Conservation (phyloP, 1,140 invertebrate genomes). For the Hylaeus anthracinus region DNA sequence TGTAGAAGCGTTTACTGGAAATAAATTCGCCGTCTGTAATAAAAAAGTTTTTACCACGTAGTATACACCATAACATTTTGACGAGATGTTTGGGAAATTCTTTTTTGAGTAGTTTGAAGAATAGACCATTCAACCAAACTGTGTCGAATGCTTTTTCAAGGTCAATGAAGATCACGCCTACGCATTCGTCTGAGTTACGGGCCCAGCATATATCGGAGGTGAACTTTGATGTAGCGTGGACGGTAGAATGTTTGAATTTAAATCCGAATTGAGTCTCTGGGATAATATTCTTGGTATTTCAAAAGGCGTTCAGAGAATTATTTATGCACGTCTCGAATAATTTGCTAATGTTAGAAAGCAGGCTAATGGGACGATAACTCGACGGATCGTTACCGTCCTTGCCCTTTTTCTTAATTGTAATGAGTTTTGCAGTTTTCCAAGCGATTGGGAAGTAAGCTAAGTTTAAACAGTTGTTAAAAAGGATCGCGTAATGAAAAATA, state of each 20-base stretch:
- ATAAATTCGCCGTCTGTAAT: not conserved
- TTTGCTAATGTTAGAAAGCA: slow-evolving; percentile 23
- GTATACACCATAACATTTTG: slow-evolving; percentile 1
- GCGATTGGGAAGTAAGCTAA: not conserved
- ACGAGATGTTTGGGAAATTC: not conserved
- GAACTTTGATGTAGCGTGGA: slow-evolving; percentile 29
- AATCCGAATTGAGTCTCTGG: slow-evolving; percentile 29
- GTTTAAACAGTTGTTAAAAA: slow-evolving; percentile 32
- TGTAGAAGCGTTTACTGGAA: not conserved
- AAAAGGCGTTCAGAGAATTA: not conserved
- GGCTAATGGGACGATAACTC: not conserved
- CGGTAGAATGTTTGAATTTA: slow-evolving; percentile 1
- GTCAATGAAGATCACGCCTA: slow-evolving; percentile 7
- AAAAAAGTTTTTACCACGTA: not conserved
- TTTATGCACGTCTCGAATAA: slow-evolving; percentile 29
- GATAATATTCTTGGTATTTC: not conserved
- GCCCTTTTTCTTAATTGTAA: slow-evolving; percentile 19
- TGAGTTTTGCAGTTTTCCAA: slow-evolving; percentile 16
- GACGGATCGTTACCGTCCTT: not conserved
- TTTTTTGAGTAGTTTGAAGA: slow-evolving; percentile 9
- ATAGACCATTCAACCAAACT: not conserved
- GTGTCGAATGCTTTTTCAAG: slow-evolving; percentile 21
- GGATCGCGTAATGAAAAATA: not conserved
- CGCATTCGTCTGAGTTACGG: not conserved
- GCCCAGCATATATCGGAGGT: slow-evolving; percentile 18